These are phyloP conservation scores for Temnopleurus reevesii DNA, from an alignment of 53 echinoderm and acorn worm genomes.

Conservation along the genomic window DNA sequence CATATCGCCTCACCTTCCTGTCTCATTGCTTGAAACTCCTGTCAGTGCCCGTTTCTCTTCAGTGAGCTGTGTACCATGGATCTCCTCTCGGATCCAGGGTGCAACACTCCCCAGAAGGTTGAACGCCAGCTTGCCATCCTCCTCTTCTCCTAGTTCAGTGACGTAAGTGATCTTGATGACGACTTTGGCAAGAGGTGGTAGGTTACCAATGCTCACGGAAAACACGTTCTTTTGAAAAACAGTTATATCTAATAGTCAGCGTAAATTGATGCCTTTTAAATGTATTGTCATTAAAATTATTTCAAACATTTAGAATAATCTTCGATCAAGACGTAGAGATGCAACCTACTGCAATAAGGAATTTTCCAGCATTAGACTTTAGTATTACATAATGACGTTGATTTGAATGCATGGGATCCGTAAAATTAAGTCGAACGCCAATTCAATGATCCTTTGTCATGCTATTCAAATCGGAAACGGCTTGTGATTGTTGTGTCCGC, in stretches of 20 bases:
- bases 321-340: too few relatives aligned
- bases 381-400: too few relatives aligned
- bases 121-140: conserved; percentile 79
- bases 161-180: conserved; percentile 96
- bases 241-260: not conserved
- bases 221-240: conserved; percentile 85
- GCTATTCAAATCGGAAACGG: too few relatives aligned
- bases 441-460: too few relatives aligned
- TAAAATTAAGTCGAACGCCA: too few relatives aligned
- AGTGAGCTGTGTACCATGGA: conserved; percentile 52
- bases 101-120: conserved; percentile 90
- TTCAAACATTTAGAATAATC: too few relatives aligned
- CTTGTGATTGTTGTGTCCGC: too few relatives aligned
- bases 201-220: conserved; percentile 95
- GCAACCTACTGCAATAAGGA: too few relatives aligned
- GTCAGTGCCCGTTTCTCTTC: not conserved
- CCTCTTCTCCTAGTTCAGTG: conserved; percentile 78
- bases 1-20: not conserved
- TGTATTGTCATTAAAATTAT: too few relatives aligned
- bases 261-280: too few relatives aligned
- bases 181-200: conserved; percentile 80
- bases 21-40: conserved; percentile 1
- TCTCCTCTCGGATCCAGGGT: conserved; percentile 80
- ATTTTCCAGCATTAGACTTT: too few relatives aligned
- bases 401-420: too few relatives aligned